Evolutionary conservation across 2,113 vertebrate genomes (phyloP).

Genomic region (Rhegmatorhina hoffmannsi): DNA sequence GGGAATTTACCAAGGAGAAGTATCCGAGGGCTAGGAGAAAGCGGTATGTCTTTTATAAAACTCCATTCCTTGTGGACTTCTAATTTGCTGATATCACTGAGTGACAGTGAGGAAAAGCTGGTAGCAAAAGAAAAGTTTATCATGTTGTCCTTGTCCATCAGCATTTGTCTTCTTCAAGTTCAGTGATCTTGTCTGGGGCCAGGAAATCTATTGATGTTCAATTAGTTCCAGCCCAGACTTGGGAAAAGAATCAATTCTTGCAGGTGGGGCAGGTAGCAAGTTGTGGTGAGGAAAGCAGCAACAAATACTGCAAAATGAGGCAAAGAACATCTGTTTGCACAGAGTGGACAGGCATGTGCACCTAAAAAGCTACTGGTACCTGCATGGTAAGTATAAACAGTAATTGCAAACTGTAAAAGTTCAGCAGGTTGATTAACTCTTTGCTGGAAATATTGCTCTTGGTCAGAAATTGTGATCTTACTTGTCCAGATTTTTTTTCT

Average conservation of each 20-base stretch:
- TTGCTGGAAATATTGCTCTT: background rate
- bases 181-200: background rate
- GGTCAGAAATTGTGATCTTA: background rate
- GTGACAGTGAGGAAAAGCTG: background rate
- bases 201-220: constrained; percentile 4
- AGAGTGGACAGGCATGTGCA: background rate
- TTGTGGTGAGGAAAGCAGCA: background rate
- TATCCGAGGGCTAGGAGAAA: background rate
- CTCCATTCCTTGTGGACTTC: background rate
- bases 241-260: background rate
- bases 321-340: background rate
- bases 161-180: constrained; percentile 27
- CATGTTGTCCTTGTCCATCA: background rate
- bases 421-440: background rate
- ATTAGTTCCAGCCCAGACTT: background rate
- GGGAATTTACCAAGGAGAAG: background rate
- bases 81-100: background rate
- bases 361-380: background rate
- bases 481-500: background rate
- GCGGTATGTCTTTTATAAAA: background rate
- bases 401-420: too few relatives aligned
- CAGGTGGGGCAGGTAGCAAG: background rate
- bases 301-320: background rate
- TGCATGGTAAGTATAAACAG: background rate
- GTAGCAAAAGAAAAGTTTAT: background rate